Evolutionary conservation across 2,888 invertebrate species (phyloP).

Genomic region (Rugalucina vietnamica): DNA sequence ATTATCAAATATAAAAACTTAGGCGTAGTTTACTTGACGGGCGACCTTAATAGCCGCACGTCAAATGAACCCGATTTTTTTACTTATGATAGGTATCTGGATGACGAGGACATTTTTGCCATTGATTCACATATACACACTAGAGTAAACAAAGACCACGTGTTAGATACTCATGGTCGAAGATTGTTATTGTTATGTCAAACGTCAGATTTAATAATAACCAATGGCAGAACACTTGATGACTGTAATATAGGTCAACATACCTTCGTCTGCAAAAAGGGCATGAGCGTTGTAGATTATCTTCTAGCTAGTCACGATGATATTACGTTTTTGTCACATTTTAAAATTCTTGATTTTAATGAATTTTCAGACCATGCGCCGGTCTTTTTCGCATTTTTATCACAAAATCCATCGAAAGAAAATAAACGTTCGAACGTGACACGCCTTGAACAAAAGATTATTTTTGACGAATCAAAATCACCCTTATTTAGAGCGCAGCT

Average conservation of each 20-base stretch:
- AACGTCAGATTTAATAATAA: background rate
- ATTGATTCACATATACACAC: background rate
- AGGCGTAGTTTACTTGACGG: background rate
- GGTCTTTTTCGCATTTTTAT: background rate
- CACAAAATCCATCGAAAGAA: background rate
- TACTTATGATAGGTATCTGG: background rate
- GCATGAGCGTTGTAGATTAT: background rate
- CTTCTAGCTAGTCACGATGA: background rate
- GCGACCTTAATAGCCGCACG: background rate
- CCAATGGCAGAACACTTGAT: background rate
- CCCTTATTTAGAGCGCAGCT: background rate
- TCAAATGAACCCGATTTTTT: background rate
- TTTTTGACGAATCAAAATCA: background rate
- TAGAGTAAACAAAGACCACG: constrained; percentile 3
- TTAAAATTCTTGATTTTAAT: background rate
- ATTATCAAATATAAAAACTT: background rate
- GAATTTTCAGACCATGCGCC: background rate
- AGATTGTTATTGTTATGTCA: background rate
- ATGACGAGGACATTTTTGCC: background rate
- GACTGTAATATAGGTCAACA: background rate
- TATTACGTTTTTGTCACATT: background rate
- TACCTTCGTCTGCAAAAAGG: background rate
- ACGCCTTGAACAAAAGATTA: background rate
- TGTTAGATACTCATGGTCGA: background rate
- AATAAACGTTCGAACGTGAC: background rate